These are phyloP conservation scores for Phragmatobia fuliginosa DNA, from an alignment of 2,888 invertebrate genomes.

Conservation along the genomic window DNA sequence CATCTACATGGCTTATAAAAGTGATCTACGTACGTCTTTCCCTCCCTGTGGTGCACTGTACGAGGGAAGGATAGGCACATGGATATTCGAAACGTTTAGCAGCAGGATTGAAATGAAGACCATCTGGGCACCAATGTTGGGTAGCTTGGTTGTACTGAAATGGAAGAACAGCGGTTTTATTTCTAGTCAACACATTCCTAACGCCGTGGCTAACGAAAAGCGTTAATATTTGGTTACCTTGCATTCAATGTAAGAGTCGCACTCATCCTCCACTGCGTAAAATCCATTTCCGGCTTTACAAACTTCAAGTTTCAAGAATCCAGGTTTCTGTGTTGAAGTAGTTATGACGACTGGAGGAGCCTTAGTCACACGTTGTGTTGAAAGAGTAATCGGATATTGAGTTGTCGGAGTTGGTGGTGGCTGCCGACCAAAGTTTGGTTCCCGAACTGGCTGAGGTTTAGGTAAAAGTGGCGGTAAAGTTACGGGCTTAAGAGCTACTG, in stretches of 20 bases:
- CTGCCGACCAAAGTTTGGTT: neutral
- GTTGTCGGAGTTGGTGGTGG: neutral
- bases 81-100: constrained; percentile 87
- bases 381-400: neutral
- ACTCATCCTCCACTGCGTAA: constrained; percentile 85
- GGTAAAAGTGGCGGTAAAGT: neutral
- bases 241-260: constrained; percentile 89
- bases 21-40: constrained; percentile 63
- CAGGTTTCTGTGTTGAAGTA: neutral
- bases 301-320: constrained; percentile 23
- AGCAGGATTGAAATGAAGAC: constrained; percentile 90
- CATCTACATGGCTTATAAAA: no score
- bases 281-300: constrained; percentile 53
- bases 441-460: neutral
- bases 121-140: constrained; percentile 91
- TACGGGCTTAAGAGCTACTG: neutral
- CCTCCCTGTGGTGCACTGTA: constrained; percentile 88
- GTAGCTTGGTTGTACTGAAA: constrained; percentile 85
- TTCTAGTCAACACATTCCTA: neutral
- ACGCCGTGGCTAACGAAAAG: neutral
- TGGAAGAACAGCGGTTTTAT: neutral
- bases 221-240: constrained; percentile 1
- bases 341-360: neutral
- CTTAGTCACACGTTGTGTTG: constrained; percentile 2
- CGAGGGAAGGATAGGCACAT: constrained; percentile 92